Evolutionary conservation across 2,888 invertebrate genomes (phyloP).

Genomic region (Cephus pygmeus): DNA sequence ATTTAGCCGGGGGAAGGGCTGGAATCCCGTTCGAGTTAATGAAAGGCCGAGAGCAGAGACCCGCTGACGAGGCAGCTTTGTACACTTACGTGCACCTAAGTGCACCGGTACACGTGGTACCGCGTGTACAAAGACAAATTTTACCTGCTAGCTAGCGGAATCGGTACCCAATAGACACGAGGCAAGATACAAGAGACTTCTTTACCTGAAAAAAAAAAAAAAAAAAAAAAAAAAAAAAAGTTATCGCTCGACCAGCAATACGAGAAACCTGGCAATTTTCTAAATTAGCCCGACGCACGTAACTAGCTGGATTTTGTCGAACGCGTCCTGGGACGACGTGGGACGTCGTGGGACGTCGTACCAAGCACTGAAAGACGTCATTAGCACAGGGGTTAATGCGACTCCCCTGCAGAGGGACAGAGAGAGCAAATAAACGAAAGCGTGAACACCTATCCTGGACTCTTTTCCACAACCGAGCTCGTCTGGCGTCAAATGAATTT

Average conservation of each 20-base stretch:
- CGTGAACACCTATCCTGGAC: background rate
- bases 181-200: background rate
- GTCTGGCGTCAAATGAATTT: background rate
- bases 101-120: background rate
- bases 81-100: background rate
- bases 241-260: background rate
- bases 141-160: background rate
- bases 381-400: background rate
- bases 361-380: background rate
- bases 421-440: background rate
- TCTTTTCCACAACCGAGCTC: background rate
- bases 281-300: background rate
- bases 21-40: constrained; percentile 46
- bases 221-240: background rate
- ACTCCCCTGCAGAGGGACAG: background rate
- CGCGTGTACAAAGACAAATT: background rate
- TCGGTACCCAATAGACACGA: background rate
- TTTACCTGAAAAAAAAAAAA: background rate
- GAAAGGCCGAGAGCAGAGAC: constrained; percentile 39
- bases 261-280: background rate
- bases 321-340: background rate
- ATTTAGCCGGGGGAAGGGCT: constrained; percentile 30
- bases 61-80: constrained; percentile 36
- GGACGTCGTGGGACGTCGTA: background rate
- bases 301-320: background rate